phyloP scores from a whole-genome alignment of 2,797 vertebrate genomes.

The Gymnopithys bicolor region DNA sequence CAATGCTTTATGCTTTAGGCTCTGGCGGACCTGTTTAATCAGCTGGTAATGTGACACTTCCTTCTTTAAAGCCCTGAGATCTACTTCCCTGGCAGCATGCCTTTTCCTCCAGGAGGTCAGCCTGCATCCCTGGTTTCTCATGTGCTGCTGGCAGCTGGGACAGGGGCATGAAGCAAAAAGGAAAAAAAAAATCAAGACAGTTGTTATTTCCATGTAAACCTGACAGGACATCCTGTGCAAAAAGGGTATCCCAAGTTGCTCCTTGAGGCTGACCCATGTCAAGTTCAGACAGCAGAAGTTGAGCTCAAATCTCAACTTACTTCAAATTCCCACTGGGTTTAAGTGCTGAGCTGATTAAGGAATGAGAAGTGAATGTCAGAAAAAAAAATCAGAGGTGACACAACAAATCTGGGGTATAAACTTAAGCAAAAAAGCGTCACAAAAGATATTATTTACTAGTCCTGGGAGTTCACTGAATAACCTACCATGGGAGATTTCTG shows the following conservation, averaged over 20 bases:
- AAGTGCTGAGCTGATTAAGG: not conserved
- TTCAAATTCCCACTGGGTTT: not conserved
- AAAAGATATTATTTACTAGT: not conserved
- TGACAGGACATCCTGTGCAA: not conserved
- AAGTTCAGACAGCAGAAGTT: not conserved
- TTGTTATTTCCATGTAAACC: not conserved
- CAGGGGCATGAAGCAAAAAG: not conserved
- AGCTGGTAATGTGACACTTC: conserved; percentile 50
- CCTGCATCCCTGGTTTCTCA: not conserved
- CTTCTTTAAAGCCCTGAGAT: not conserved
- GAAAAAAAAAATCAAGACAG: not conserved
- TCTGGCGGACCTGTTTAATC: conserved; percentile 29
- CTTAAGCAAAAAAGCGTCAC: not conserved
- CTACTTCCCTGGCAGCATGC: not conserved
- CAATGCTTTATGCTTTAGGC: not conserved
- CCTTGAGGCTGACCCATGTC: not conserved
- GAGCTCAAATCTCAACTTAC: not conserved
- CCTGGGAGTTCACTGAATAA: not conserved
- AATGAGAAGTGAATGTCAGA: not conserved
- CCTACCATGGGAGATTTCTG: not conserved
- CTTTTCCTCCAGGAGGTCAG: not conserved
- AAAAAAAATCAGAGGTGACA: not conserved
- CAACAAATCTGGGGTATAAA: not conserved
- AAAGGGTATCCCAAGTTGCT: not conserved
- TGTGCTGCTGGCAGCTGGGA: not conserved